Base-by-base conservation (phyloP, 2,113 vertebrate species). In the Paradisaea rubra region DNA sequence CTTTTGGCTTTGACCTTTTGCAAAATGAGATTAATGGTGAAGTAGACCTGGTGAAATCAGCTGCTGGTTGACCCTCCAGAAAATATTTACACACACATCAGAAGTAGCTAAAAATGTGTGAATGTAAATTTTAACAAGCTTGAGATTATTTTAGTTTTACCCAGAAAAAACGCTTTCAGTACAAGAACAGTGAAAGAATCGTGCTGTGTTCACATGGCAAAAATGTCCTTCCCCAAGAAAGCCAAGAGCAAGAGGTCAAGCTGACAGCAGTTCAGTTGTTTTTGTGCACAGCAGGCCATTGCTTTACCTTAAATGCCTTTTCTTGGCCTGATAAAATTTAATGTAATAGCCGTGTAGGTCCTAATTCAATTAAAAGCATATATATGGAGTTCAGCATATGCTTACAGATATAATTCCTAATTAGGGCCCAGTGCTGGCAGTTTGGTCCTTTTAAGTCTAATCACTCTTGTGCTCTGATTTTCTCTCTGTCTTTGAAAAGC, bases 401-500 rank as follows among this genome's bases (percentile, higher is more conserved):
- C 72, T 86, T 78, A 71, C 66, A 65, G 52, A 66, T 74, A 21
- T 42, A 74, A 56, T 81, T 92, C 53, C 47, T 68, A 91, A 81
- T 91, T 91, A 79, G 25, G 23, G 37, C 31, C 24, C 19, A 17
- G 31, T 61, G 70, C 81, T 96, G 81, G 74, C 49, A 82, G 27
- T 94, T 89, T 71, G 61, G 74, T 72, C 31, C 25, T 78, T 39
- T 79, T 72, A 93, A 69, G n/a, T 78, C 56, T 49, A 69, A 91
- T 91, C 28, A 60, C 15, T 81, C 64, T 63, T 78, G 31, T 90
- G 41, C 41, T 71, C 25, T 89, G 71, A 2, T 70, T 90, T 89
- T 81, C 33, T 71, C 39, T 74, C 37, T 37, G 37, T 37, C 59
- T 63, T 84, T 61, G 44, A 78, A 88, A 78, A 78, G 15, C 39